These are phyloP conservation scores for Bilobella aurantiaca DNA, from an alignment of 1,140 invertebrate species.

Conservation along the genomic window DNA sequence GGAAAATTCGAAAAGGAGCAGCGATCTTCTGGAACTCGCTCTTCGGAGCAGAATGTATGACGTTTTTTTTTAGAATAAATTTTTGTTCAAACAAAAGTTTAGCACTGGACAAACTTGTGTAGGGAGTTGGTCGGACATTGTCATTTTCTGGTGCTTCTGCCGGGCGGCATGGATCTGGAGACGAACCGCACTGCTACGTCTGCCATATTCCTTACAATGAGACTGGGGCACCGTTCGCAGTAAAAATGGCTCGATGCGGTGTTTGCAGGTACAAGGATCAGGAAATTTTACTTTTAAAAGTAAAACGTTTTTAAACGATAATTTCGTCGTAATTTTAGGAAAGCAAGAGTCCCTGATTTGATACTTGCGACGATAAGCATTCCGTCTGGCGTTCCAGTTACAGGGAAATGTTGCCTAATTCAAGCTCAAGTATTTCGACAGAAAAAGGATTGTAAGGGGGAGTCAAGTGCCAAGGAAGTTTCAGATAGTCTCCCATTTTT, in stretches of 20 bases:
- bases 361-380: conserved; percentile 79
- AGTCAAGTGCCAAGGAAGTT: conserved; percentile 85
- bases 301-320: conserved; percentile 2
- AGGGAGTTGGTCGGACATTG: background rate
- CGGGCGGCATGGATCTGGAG: conserved; percentile 16
- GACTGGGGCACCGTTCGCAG: conserved; percentile 56
- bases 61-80: too few relatives aligned
- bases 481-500: conserved; percentile 86
- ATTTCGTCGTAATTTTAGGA: conserved; percentile 42
- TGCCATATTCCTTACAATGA: conserved; percentile 74
- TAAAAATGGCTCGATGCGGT: conserved; percentile 54
- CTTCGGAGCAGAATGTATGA: background rate
- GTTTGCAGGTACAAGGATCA: conserved; percentile 62
- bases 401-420: conserved; percentile 64
- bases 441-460: conserved; percentile 67
- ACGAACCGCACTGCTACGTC: conserved; percentile 38
- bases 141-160: background rate
- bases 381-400: conserved; percentile 58
- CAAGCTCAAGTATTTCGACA: conserved; percentile 67
- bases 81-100: too few relatives aligned
- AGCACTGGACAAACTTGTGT: too few relatives aligned
- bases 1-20: background rate
- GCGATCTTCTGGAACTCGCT: background rate
- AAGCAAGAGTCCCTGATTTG: conserved; percentile 77
- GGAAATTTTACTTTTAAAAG: conserved; percentile 22